Conservation (phyloP, 1,140 invertebrate genomes). For the Drosophila rhopaloa region DNA sequence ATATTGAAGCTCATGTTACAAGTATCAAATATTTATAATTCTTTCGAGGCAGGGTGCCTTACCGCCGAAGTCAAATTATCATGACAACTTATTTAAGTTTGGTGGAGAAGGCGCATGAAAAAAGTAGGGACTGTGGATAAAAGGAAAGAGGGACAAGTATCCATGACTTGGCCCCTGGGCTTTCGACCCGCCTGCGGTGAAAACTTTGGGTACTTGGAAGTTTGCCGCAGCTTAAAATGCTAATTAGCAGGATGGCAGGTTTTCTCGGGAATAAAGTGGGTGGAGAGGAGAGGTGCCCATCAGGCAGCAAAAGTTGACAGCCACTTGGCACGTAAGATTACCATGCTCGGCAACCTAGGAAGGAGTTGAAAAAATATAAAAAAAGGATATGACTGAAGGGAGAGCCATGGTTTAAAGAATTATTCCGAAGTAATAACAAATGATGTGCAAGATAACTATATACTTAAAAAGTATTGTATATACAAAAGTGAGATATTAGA, state of each 20-base stretch:
- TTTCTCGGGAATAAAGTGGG: not conserved
- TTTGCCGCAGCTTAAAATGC: conserved; percentile 58
- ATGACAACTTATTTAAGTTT: conserved; percentile 62
- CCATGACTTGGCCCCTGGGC: conserved; percentile 33
- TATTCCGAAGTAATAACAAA: no score
- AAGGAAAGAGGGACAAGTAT: conserved; percentile 3
- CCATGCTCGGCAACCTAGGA: conserved; percentile 23
- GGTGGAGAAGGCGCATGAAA: conserved; percentile 2
- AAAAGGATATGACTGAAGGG: no score
- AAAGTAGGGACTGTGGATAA: not conserved
- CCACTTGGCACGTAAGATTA: conserved; percentile 50
- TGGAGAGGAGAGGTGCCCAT: not conserved
- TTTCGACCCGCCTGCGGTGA: conserved; percentile 17
- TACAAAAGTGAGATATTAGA: no score
- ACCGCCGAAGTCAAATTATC: conserved; percentile 35
- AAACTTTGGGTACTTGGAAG: conserved; percentile 46
- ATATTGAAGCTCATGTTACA: conserved; percentile 70
- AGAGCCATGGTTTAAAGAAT: no score
- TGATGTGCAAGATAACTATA: no score
- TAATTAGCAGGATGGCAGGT: conserved; percentile 50
- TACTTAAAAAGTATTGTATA: no score
- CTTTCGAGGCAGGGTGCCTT: conserved; percentile 26
- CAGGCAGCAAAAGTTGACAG: conserved; percentile 29
- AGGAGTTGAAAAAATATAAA: not conserved
- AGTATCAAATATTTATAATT: conserved; percentile 57